phyloP scores from a whole-genome alignment of 2,888 invertebrate species.

The Eurytoma californica region DNA sequence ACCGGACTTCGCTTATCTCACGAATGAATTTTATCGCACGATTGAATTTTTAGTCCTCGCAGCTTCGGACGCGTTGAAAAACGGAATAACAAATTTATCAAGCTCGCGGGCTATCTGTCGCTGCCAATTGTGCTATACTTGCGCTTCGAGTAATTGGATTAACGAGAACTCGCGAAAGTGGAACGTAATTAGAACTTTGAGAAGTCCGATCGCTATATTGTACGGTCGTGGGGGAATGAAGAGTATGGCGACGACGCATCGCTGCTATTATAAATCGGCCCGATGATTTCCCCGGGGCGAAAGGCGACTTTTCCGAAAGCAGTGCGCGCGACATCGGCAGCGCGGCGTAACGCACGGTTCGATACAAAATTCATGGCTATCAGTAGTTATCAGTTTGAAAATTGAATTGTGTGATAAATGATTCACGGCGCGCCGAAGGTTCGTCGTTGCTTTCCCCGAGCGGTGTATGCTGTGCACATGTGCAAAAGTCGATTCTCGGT shows the following conservation, averaged over 20 bases:
- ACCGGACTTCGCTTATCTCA: neutral
- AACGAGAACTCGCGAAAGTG: constrained; percentile 15
- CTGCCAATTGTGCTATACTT: neutral
- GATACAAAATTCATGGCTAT: neutral
- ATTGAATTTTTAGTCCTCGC: neutral
- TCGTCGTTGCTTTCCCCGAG: neutral
- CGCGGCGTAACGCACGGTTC: neutral
- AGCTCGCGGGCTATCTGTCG: neutral
- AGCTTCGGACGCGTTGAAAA: neutral
- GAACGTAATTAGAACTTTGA: constrained; percentile 27
- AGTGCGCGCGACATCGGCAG: neutral
- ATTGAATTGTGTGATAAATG: neutral
- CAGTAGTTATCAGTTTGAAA: neutral
- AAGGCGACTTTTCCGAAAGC: constrained; percentile 24
- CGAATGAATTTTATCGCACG: no score
- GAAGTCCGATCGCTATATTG: neutral
- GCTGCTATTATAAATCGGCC: neutral
- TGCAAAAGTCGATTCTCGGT: constrained; percentile 16
- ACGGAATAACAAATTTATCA: neutral
- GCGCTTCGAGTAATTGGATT: neutral
- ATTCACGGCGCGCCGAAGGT: neutral
- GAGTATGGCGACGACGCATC: neutral
- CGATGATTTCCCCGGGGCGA: constrained; percentile 16
- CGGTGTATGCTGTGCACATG: neutral
- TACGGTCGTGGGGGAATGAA: constrained; percentile 20